Conservation (phyloP, 2,797 vertebrate genomes). For the Cheirogaleus major region DNA sequence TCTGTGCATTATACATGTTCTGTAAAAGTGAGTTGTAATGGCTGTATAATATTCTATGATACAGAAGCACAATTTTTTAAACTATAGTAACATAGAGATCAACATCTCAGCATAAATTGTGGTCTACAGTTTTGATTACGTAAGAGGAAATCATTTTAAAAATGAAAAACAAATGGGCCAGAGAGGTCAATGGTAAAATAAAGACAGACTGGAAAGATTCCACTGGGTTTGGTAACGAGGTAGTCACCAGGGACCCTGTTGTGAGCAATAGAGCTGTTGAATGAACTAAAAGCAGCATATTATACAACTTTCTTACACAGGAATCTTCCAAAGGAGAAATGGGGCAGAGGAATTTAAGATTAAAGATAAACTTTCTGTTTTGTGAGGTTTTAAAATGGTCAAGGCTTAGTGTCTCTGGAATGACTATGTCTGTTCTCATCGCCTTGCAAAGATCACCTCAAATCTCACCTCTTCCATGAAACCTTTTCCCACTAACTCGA, state of each 20-base stretch:
- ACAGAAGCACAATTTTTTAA: background rate
- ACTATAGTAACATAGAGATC: background rate
- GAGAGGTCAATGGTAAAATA: background rate
- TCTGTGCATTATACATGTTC: background rate
- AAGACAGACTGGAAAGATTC: background rate
- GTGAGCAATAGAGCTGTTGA: background rate
- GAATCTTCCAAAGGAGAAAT: background rate
- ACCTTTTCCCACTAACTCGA: background rate
- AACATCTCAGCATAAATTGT: background rate
- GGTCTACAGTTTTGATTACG: background rate
- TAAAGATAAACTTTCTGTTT: background rate
- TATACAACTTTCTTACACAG: background rate
- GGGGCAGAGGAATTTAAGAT: background rate
- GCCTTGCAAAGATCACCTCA: background rate
- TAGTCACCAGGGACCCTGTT: background rate
- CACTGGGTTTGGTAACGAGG: background rate
- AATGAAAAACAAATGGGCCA: background rate
- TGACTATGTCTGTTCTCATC: background rate
- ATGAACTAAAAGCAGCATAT: background rate
- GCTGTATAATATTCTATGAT: background rate
- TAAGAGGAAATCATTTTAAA: conserved; percentile 43
- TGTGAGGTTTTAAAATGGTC: background rate
- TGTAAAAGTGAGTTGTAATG: background rate
- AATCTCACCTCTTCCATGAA: background rate
- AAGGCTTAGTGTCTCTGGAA: background rate